Base-by-base conservation (phyloP, 2,113 vertebrate genomes). In the Salvator merianae region DNA sequence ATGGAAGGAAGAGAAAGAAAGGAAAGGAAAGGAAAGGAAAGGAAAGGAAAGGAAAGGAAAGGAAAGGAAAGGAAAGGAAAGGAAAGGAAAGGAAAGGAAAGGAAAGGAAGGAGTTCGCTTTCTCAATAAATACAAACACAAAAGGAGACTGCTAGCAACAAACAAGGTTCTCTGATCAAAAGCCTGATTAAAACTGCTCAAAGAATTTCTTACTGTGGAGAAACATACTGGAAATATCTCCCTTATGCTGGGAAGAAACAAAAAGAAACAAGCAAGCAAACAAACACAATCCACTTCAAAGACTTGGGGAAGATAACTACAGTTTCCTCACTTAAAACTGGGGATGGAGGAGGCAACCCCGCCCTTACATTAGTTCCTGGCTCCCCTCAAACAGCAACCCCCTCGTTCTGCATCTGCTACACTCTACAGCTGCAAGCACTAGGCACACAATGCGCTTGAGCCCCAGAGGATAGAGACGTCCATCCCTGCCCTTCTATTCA, bases 151-250 rank as follows among this genome's bases (percentile, higher is more conserved):
- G 86, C 68, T 85, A 89, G 84, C 79, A 91, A 91, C 84, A 91
- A 92, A 94, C 86, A 82, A 72, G 66, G 79, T 70, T 90, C 87
- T 86, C 65, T 84, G 89, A 93, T 93, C 55, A 86, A 92, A 93
- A 95, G 90, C 82, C 88, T 94, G 92, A 94, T 94, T 93, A 94
- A 91, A 94, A 94, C 93, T 92, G 91, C 90, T 93, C 93, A 95
- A 93, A 94, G 91, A 90, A 95, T 93, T 92, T 89, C 91, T 95
- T 92, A 93, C 85, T 91, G 88, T 90, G 84, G 73, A 92, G 86
- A 92, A 94, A 92, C 89, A 93, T 91, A 92, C 92, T 94, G 90
- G 62, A 92, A 90, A 93, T 88, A 89, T 91, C 90, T 91, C 89
- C 90, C 89, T 93, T 89, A 91, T 89, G 92, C 87, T 78, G 88